Evolutionary conservation across 2,113 vertebrate species (phyloP).

Genomic region (Jacana jacana): DNA sequence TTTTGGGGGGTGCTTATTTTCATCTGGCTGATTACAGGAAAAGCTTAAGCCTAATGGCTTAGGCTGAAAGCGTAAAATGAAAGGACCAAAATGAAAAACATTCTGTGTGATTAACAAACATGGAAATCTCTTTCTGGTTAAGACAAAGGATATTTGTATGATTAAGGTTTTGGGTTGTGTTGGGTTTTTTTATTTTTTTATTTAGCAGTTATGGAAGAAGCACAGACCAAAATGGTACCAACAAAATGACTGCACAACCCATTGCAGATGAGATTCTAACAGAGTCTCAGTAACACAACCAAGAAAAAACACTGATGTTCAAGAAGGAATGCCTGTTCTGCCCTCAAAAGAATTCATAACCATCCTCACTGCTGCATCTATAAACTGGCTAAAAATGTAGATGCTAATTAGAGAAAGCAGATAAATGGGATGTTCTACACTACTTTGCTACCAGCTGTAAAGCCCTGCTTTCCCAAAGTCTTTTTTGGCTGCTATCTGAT

Average conservation of each 20-base stretch:
- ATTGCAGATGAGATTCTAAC: neutral
- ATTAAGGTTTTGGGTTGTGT: too few relatives aligned
- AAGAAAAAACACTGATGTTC: neutral
- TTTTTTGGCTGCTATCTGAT: neutral
- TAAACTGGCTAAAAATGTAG: neutral
- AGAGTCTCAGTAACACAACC: neutral
- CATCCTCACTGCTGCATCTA: neutral
- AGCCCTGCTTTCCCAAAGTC: neutral
- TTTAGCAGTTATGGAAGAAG: neutral
- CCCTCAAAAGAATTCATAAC: neutral
- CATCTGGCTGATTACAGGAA: neutral
- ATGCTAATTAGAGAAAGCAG: neutral
- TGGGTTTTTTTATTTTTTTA: neutral
- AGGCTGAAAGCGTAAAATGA: neutral
- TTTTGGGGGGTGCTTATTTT: neutral
- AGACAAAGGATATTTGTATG: neutral
- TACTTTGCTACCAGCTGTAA: neutral
- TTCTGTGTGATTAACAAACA: neutral
- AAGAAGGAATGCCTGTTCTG: neutral
- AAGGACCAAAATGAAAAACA: neutral
- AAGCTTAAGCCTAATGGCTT: neutral
- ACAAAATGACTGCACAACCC: neutral
- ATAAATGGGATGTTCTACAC: neutral
- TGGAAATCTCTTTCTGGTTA: neutral
- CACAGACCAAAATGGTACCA: neutral